Percentiles rank a stretch among this genome's conserved stretches.
phyloP scores from a whole-genome alignment of 2,888 invertebrate species.

The Copidosoma aretas region DNA sequence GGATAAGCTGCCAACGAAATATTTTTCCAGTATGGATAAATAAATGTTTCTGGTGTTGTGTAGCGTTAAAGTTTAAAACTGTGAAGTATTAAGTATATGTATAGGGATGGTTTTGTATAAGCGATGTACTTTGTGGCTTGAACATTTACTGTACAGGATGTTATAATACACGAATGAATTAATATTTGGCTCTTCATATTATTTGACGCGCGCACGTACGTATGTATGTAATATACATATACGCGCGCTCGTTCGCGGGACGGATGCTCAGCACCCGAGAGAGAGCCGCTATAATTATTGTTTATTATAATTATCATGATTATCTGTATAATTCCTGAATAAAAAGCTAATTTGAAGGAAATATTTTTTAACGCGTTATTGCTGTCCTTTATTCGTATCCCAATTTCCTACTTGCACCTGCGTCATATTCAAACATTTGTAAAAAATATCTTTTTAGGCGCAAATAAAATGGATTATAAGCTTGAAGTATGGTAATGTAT shows the following conservation, averaged over 20 bases:
- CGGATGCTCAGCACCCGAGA: slow-evolving; percentile 1
- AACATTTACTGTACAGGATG: slow-evolving; percentile 51
- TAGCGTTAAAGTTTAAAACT: slow-evolving; percentile 56
- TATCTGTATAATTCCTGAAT: slow-evolving; percentile 38
- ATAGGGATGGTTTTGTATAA: slow-evolving; percentile 55
- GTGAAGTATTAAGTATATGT: slow-evolving; percentile 58
- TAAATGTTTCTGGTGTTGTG: slow-evolving; percentile 31
- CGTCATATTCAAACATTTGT: too few relatives aligned
- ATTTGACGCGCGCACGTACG: too few relatives aligned
- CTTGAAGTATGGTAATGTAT: too few relatives aligned
- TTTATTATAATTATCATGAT: slow-evolving; percentile 26
- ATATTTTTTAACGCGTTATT: too few relatives aligned
- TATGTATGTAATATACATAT: too few relatives aligned
- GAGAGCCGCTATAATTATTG: slow-evolving; percentile 16
- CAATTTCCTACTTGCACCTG: too few relatives aligned
- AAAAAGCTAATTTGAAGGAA: slow-evolving; percentile 39
- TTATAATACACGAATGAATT: slow-evolving; percentile 24
- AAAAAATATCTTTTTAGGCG: too few relatives aligned
- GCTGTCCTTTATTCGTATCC: too few relatives aligned
- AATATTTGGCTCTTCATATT: too few relatives aligned
- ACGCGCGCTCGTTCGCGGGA: background rate
- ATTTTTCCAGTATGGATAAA: background rate
- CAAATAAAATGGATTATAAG: too few relatives aligned
- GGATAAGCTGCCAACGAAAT: too few relatives aligned
- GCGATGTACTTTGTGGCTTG: slow-evolving; percentile 51